Evolutionary conservation across 2,113 vertebrate genomes (phyloP), one percentile per base, ranked within the genome.

Genomic region (Crotophaga sulcirostris): DNA sequence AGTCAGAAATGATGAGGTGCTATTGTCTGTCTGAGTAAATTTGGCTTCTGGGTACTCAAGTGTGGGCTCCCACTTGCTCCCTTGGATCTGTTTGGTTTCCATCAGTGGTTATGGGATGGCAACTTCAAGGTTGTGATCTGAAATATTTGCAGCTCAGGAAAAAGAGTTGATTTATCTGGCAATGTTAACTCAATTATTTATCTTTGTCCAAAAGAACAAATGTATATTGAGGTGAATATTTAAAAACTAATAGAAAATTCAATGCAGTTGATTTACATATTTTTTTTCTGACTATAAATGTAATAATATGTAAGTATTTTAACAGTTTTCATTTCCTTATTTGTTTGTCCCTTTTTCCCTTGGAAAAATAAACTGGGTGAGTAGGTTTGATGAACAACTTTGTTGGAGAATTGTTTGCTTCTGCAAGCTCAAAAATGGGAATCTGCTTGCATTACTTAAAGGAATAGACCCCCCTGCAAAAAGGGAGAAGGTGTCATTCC

Each of bases 261-360:
- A 89, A 13, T 90, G 84, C 77, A 45, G 81, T 76, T 84, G 82
- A 92, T 84, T 87, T 82, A 82, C 31, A 4, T 86, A 24, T 52
- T 31, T 55, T 70, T 78, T 91, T 92, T 56, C 84, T 66, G 58
- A 88, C 26, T 64, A 84, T 75, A 95, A 95, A 87, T 94, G 84
- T 95, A 85, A 90, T 84, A 77, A 78, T 91, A 94, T 96, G 86
- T 88, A 96, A 96, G 49, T 84, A 90, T 87, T 96, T 95, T 70
- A 74, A 86, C 11, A 28, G 62, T 93, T 95, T 84, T 51, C 8
- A n/a, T 85, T 90, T 69, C 62, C 16, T 62, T 9, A n/a, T 72
- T 91, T 63, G 26, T 94, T 91, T 91, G 63, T 92, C 67, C 77
- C 33, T 49, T 89, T 92, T 89, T 33, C 62, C 58, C 56, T 74